phyloP scores from a whole-genome alignment of 2,888 invertebrate species.

The Orthosia cruda region DNA sequence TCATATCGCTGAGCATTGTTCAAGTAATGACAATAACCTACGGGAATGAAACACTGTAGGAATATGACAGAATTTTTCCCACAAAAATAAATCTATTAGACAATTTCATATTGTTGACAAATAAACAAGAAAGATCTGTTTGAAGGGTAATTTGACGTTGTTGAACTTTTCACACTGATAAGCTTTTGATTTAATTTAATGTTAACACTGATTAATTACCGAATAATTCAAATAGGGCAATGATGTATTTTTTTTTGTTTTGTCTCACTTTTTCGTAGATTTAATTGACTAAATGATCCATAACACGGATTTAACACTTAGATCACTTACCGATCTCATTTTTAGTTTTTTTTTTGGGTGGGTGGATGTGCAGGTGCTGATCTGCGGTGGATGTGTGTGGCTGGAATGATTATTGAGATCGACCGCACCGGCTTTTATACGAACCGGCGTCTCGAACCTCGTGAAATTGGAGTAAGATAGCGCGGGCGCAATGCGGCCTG shows the following conservation, averaged over 20 bases:
- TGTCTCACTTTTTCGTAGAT: background rate
- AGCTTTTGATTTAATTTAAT: constrained; percentile 3
- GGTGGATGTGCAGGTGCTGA: constrained; percentile 77
- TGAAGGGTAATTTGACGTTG: background rate
- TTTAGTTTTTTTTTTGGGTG: constrained; percentile 72
- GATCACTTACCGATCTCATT: constrained; percentile 89
- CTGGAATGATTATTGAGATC: constrained; percentile 91
- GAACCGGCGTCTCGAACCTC: constrained; percentile 79
- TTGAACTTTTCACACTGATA: background rate
- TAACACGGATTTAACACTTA: constrained; percentile 48
- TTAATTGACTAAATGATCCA: constrained; percentile 34
- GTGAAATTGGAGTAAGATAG: constrained; percentile 87
- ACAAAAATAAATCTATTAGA: constrained; percentile 17
- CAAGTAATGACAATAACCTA: constrained; percentile 35
- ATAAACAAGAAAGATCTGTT: background rate
- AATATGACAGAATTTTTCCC: constrained; percentile 22
- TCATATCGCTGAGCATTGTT: constrained; percentile 66
- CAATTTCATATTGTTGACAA: constrained; percentile 30
- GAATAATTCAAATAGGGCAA: background rate
- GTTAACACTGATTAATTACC: constrained; percentile 5
- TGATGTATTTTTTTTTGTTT: background rate
- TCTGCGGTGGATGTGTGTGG: constrained; percentile 86
- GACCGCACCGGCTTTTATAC: constrained; percentile 87
- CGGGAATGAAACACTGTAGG: constrained; percentile 36
- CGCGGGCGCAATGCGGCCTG: constrained; percentile 70